These are phyloP conservation scores for Aphelenchoides fujianensis DNA, from an alignment of 1,140 invertebrate species.

Conservation along the genomic window DNA sequence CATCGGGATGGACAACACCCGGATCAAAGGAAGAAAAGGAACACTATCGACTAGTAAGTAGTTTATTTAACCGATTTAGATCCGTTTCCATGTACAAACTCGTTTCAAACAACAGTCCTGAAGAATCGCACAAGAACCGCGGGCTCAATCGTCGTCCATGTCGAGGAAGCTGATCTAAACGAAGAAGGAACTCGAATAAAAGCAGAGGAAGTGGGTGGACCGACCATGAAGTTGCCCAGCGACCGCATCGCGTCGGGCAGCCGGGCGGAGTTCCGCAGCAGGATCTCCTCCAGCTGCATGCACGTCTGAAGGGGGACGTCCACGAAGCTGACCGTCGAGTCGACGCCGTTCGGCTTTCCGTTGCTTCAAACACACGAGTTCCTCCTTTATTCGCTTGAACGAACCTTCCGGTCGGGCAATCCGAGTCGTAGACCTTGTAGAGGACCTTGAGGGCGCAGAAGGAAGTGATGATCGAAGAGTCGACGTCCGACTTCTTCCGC, in stretches of 20 bases:
- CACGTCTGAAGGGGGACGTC: slow-evolving; percentile 5
- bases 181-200: too few relatives aligned
- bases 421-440: slow-evolving; percentile 16
- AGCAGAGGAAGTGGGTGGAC: slow-evolving; percentile 5
- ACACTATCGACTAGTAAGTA: slow-evolving; percentile 8
- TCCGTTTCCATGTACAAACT: not conserved
- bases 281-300: slow-evolving; percentile 18
- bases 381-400: not conserved
- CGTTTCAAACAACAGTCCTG: not conserved
- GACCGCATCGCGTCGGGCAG: not conserved
- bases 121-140: slow-evolving; percentile 13
- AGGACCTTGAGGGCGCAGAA: slow-evolving; percentile 13
- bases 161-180: slow-evolving; percentile 17
- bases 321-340: not conserved
- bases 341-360: not conserved
- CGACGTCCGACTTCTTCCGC: not conserved
- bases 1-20: slow-evolving; percentile 11
- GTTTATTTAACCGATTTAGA: slow-evolving; percentile 7
- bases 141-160: slow-evolving; percentile 18
- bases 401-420: not conserved
- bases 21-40: not conserved
- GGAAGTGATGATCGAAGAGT: slow-evolving; percentile 5
- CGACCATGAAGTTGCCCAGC: slow-evolving; percentile 19
- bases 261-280: slow-evolving; percentile 10
- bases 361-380: slow-evolving; percentile 14